Base-by-base conservation (phyloP, 2,797 vertebrate genomes). In the Sebastes ruberrimus region DNA sequence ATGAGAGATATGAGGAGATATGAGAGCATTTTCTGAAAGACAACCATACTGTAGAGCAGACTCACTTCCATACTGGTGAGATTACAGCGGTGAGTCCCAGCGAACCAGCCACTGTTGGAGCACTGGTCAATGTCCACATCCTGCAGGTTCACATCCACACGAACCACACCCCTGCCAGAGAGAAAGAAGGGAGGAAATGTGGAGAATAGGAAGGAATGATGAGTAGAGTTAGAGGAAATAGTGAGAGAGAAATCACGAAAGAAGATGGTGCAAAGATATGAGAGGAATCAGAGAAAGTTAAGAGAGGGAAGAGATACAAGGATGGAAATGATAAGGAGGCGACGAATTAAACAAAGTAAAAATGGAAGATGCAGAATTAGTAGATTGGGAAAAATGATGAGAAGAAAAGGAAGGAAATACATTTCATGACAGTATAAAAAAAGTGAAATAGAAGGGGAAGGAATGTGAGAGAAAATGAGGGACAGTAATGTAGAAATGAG, bases 51-150 rank as follows among this genome's bases (percentile, higher is more conserved):
- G n/a, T 20, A 46, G 20, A 53, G 64, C 23, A 57, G 57, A 95
- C 97, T 46, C 95, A 99, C 98, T 94, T 99, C 97, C 60, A 98
- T 99, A 76, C 95, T 99, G 94, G 98, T 99, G 89, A 97, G 95
- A 88, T 98, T 98, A 94, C 99, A 99, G 86, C 95, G 96, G 86
- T 99, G 98, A 2, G 99, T 99, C 91, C 98, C 98, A 20, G 97
- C 97, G 90, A 99, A 99, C 99, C 99, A 99, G 83, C 98, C 97
- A 56, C 96, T 97, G 71, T 85, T 97, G 10, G 98, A 97, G 83
- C 99, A 99, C 85, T 99, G 99, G 95, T 99, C 97, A 80, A 99
- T 99, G 93, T 99, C 99, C 93, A 98, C 96, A 71, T 98, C 97
- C 95, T 99, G 98, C 80, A 99, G 96, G 89, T 97, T 98, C 84